Evolutionary conservation across 1,140 invertebrate genomes (phyloP), one percentile per base, ranked within the genome.

Genomic region (Drosophila pruinosa): DNA sequence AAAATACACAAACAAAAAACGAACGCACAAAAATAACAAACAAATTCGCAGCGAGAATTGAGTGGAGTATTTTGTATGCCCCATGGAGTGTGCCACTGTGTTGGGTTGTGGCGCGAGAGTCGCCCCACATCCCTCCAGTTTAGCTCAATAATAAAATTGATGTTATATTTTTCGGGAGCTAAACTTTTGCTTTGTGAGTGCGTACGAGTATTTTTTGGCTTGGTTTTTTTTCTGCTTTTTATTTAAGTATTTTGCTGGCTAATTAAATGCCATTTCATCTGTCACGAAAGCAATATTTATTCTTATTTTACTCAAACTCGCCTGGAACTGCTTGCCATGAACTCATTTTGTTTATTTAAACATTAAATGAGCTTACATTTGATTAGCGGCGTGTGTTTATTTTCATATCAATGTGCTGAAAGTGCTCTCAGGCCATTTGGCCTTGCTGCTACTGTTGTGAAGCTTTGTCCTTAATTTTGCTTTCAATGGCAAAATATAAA

Each of bases 341-440:
- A 72, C 62, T 64, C 48, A 58, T 76, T 65, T 65, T 78, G 82
- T 86, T 85, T 74, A 81, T 81, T 85, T 85, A 57, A 86, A 86
- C 73, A 88, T 88, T 74, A 85, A 86, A 77, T 72, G 76, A 53
- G 81, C 81, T 81, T 80, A 80, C 61, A 88, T 86, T 86, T 85
- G 81, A 85, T 86, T 76, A 86, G 81, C 77, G 28, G 36, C 65
- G 31, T 75, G 48, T 62, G 73, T 72, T 81, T 81, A 69, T 75
- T 86, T 78, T 50, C 62, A 77, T 78, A 88, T 88, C 74, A 75
- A 75, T 77, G 69, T 34, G 53, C 43, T 19, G 36, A 15, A 14
- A 34, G 45, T 3, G 54, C 52, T 26, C 17, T 43, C 7, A 45
- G 31, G 21, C 15, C 45, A 22, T 68, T 48, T 39, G 58, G 47